Conservation (phyloP, 2,888 invertebrate species). For the Lasioglossum figueresi region DNA sequence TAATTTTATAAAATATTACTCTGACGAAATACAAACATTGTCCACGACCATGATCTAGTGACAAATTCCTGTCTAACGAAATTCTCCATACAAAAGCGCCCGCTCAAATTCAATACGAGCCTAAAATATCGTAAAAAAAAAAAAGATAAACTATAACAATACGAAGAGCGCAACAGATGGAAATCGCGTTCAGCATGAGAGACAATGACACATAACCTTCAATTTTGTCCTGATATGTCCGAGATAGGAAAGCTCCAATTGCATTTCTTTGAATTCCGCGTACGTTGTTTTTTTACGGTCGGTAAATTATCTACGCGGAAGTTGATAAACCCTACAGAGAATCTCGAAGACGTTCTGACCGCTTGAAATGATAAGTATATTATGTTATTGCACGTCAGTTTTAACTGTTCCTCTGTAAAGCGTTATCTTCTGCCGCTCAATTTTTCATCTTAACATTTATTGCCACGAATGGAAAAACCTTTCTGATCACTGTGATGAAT, state of each 20-base stretch:
- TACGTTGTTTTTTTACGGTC: slow-evolving; percentile 51
- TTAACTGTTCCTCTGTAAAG: neutral
- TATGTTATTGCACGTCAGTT: neutral
- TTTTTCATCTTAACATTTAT: slow-evolving; percentile 42
- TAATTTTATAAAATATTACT: neutral
- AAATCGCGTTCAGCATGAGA: neutral
- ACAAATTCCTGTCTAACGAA: neutral
- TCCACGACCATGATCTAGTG: neutral
- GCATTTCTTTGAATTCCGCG: slow-evolving; percentile 42
- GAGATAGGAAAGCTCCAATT: slow-evolving; percentile 41
- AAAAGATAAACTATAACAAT: neutral
- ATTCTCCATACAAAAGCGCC: neutral
- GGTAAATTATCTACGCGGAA: slow-evolving; percentile 60
- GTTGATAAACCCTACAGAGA: slow-evolving; percentile 1
- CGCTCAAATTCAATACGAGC: neutral
- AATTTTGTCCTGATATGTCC: slow-evolving; percentile 6
- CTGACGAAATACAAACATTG: neutral
- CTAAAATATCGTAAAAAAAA: neutral
- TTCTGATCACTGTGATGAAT: neutral
- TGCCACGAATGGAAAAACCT: slow-evolving; percentile 31
- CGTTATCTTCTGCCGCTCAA: neutral
- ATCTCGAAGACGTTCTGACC: neutral
- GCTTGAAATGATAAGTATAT: neutral
- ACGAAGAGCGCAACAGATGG: neutral
- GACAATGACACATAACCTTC: neutral